Base-by-base conservation (phyloP, 2,113 vertebrate genomes). In the Hippocampus mohnikei region DNA sequence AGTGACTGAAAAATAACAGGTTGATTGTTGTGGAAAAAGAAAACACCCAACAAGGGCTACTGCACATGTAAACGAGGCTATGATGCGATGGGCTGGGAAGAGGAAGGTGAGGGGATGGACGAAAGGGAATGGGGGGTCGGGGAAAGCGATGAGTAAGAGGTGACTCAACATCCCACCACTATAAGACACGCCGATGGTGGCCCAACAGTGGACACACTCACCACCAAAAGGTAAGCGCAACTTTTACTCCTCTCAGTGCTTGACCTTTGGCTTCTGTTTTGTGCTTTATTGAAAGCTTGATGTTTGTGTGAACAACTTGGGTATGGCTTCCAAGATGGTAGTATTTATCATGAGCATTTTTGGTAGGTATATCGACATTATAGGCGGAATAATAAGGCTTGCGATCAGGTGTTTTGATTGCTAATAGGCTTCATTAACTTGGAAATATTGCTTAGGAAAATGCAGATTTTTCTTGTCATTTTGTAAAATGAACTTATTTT, bases 161-260 rank as follows among this genome's bases (percentile, higher is more conserved):
- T 91, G 90, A 90, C 77, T 90, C 89, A 91, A 90, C 86, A 79
- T 53, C 71, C 66, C 74, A 78, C 67, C 63, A 79, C 74, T 91
- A 91, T 90, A 91, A 90, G 85, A 90, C 81, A 65, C 11, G 70
- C 81, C 76, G 78, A 90, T 90, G 88, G 80, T 8, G 84, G 74
- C 69, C 74, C 10, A 67, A 70, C 59, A 78, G 79, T 67, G 82
- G 10, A 81, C 71, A 27, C 71, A n/a, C 77, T 72, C 78, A 70
- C 58, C 83, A 76, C 42, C 52, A 4, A 37, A 65, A 83, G 89
- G 88, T 89, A 91, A 88, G 88, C 68, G 72, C 78, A 72, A 66
- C 73, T 79, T 37, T 62, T 78, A 50, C 27, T 71, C 53, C 67
- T 18, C 44, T 33, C 16, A 25, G n/a, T 48, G 21, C 15, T 18